Base-by-base conservation (phyloP, 2,888 invertebrate species). In the Fragum sueziense region DNA sequence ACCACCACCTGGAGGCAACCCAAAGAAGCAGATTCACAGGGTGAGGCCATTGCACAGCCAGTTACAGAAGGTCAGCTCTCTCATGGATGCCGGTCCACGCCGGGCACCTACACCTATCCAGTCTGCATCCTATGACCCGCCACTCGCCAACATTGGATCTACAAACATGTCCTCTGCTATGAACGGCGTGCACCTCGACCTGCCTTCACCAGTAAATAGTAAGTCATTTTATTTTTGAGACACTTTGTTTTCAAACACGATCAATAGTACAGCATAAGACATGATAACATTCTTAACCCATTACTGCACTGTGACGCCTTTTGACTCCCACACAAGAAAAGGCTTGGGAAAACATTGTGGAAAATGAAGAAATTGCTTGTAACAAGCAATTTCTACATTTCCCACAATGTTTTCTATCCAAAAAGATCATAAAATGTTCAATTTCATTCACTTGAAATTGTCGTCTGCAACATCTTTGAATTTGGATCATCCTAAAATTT, bases 21-120 rank as follows among this genome's bases (percentile, higher is more conserved):
- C 65, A n/a, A 65, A 65, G 65, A 65, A 65, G 41, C 65, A 65
- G 41, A 34, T 37, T 17, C 65, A 65, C 41, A 65, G 65, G 31
- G 65, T 65, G 22, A 11, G 27, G 20, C 65, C 37, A n/a, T 25
- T 65, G 41, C 65, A 65, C 41, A 65, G 65, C 65, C 65, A 65
- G 65, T 27, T 65, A 41, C 65, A 65, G 41, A 65, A 41, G 25
- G 65, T 65, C 41, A 65, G 65, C 22, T 65, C 65, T 1, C 41
- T 41, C 41, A 65, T 65, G 65, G 65, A 65, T 22, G 65, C 65
- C 14, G 65, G 65, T 17, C 65, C 65, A 65, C 27, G 65, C 6
- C n/a, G 65, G 65, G 65, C 65, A 20, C 65, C 65, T 17, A 65
- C 65, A 17, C 65, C 65, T 11, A 65, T 65, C n/a, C 22, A 37